A percentile compares a stretch with the other conserved stretches of the same genome.
Evolutionary conservation across 2,888 invertebrate genomes (phyloP).

Genomic region (Mycalesis mineus): DNA sequence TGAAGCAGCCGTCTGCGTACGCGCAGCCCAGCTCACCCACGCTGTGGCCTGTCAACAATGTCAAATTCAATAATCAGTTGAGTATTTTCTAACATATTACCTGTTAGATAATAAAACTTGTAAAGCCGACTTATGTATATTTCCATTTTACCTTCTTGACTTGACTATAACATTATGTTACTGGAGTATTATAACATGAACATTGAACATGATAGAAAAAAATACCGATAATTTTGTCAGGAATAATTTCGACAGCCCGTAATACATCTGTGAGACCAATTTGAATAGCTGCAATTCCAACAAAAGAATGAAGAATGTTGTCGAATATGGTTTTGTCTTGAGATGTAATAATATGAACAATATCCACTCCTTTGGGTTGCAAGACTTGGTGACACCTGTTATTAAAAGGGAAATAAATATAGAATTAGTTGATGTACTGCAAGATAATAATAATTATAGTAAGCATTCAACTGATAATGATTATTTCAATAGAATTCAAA

Average conservation of each 20-base stretch:
- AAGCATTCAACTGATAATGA: too few relatives aligned
- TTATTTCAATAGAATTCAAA: too few relatives aligned
- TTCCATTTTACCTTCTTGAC: too few relatives aligned
- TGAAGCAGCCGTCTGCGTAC: conserved; percentile 94
- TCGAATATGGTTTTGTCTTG: conserved; percentile 72
- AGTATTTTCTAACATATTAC: too few relatives aligned
- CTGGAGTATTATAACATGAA: neutral
- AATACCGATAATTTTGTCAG: conserved; percentile 87
- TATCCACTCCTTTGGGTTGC: conserved; percentile 79
- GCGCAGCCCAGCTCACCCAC: conserved; percentile 96
- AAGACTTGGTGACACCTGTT: conserved; percentile 69
- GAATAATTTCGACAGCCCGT: conserved; percentile 75
- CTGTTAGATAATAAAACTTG: too few relatives aligned
- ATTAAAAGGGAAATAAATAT: neutral
- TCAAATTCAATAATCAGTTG: too few relatives aligned
- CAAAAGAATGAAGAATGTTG: conserved; percentile 84
- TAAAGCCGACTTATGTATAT: too few relatives aligned
- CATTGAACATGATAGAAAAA: too few relatives aligned
- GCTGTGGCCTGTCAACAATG: conserved; percentile 84
- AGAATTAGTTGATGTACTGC: too few relatives aligned
- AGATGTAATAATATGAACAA: conserved; percentile 82
- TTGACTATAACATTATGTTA: too few relatives aligned
- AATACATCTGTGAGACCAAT: conserved; percentile 75
- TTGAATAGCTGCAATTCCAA: conserved; percentile 85
- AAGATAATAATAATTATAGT: too few relatives aligned